These are phyloP conservation scores for Macropodus opercularis DNA, from an alignment of 2,797 vertebrate genomes.

Conservation along the genomic window DNA sequence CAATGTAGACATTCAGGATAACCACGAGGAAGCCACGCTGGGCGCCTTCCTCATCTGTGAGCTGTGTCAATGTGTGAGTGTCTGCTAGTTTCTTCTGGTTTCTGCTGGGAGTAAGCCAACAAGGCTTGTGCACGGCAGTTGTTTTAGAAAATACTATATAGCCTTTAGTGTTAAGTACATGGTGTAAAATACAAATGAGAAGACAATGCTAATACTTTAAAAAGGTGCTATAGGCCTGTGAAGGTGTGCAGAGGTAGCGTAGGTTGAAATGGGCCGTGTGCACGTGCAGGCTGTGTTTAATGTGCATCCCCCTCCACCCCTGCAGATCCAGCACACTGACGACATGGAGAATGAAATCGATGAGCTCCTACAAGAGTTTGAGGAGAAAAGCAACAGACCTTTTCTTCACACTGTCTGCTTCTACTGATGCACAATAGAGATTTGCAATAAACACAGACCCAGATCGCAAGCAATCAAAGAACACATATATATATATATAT, in stretches of 20 bases:
- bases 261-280: not conserved
- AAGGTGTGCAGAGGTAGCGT: not conserved
- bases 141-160: not conserved
- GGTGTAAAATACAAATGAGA: not conserved
- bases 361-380: conserved; percentile 96
- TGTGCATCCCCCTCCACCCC: not conserved
- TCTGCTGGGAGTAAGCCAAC: too few species aligned
- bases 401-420: conserved; percentile 99
- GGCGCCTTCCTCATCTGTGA: conserved; percentile 99
- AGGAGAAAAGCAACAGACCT: conserved; percentile 95
- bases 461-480: conserved; percentile 56
- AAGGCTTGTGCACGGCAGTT: not conserved
- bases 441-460: conserved; percentile 66
- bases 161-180: not conserved
- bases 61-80: conserved; percentile 99
- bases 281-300: conserved; percentile 1
- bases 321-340: conserved; percentile 96
- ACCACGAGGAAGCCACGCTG: conserved; percentile 97
- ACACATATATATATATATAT: too few species aligned
- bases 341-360: conserved; percentile 99
- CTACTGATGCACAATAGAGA: conserved; percentile 85
- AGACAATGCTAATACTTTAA: not conserved
- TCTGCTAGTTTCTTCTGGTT: conserved; percentile 8
- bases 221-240: not conserved
- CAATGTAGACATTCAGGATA: conserved; percentile 99